A percentile compares a stretch with the other conserved stretches of the same genome.
Evolutionary conservation across 2,113 vertebrate species (phyloP).

Genomic region (Gadus macrocephalus): DNA sequence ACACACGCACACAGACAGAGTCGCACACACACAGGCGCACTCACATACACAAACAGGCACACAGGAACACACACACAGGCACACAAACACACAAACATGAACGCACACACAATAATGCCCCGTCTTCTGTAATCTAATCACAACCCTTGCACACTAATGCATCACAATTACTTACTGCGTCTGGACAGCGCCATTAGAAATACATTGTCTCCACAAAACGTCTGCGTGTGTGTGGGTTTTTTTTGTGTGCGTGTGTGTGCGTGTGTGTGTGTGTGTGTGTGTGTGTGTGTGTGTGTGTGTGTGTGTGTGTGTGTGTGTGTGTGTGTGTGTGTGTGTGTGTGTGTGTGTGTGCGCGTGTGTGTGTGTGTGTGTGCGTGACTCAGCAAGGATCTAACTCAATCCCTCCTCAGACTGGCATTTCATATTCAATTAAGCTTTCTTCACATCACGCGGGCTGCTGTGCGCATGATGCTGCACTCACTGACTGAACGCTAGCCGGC

Average conservation of each 20-base stretch:
- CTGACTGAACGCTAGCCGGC: no score
- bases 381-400: constrained; percentile 39
- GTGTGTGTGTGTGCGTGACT: constrained; percentile 17
- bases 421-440: constrained; percentile 57
- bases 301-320: no score
- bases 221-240: constrained; percentile 8
- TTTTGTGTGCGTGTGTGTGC: background rate
- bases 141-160: constrained; percentile 50
- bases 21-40: no score
- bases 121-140: constrained; percentile 59
- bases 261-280: background rate
- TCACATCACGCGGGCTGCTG: constrained; percentile 46
- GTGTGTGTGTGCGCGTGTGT: constrained; percentile 7
- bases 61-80: no score
- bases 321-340: background rate
- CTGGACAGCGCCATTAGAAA: constrained; percentile 59
- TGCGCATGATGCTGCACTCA: background rate
- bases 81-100: background rate
- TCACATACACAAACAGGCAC: no score
- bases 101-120: constrained; percentile 24
- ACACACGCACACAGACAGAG: background rate
- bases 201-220: constrained; percentile 54
- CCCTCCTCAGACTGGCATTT: constrained; percentile 43
- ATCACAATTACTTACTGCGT: constrained; percentile 60
- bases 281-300: no score